phyloP scores from a whole-genome alignment of 2,888 invertebrate species.

The Callyntrura sp. region DNA sequence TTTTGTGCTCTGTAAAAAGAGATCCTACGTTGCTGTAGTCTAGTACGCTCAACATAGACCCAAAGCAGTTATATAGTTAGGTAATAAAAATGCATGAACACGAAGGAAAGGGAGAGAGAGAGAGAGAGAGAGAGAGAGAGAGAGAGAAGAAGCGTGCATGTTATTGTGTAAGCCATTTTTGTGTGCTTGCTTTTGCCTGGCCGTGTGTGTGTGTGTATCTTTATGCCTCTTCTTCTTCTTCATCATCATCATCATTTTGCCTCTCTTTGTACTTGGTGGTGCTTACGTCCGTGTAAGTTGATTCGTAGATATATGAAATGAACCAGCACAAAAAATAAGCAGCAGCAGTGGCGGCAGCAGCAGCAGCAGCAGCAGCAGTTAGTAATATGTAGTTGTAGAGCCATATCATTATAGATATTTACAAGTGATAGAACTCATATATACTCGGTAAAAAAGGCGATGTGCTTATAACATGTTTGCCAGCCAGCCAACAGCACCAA shows the following conservation, averaged over 20 bases:
- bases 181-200: constrained; percentile 56
- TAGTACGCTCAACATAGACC: no score
- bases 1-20: constrained; percentile 28
- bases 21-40: no score
- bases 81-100: constrained; percentile 75
- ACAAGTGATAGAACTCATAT: constrained; percentile 27
- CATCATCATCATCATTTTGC: constrained; percentile 52
- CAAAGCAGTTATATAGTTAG: constrained; percentile 36
- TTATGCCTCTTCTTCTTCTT: constrained; percentile 59
- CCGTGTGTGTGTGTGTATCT: constrained; percentile 48
- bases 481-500: neutral
- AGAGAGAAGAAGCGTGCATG: constrained; percentile 55
- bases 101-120: no score
- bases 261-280: constrained; percentile 42
- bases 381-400: no score
- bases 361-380: neutral
- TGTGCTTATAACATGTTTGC: constrained; percentile 55
- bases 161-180: constrained; percentile 67
- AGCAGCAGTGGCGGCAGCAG: neutral
- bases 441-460: no score
- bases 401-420: constrained; percentile 11
- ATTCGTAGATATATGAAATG: constrained; percentile 9
- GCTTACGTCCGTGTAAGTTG: constrained; percentile 17
- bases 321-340: constrained; percentile 17
- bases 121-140: no score